These are phyloP conservation scores for Oenanthe melanoleuca DNA, from an alignment of 2,113 vertebrate species.

Conservation along the genomic window DNA sequence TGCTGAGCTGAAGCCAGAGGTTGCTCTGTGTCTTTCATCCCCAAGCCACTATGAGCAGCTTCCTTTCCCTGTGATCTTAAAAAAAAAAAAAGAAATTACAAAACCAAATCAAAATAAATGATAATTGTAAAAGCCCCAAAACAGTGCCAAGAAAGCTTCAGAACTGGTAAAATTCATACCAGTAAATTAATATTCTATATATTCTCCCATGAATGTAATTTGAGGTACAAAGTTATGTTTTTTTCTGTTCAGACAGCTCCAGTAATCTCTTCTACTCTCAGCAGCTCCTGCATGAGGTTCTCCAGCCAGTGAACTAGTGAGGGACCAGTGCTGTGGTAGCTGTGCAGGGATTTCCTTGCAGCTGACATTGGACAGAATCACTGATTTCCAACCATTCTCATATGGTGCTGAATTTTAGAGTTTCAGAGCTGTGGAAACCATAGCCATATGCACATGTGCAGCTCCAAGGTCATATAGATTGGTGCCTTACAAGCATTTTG, in stretches of 20 bases:
- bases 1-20: neutral
- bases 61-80: neutral
- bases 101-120: neutral
- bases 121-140: neutral
- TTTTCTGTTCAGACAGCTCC: neutral
- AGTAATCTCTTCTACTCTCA: neutral
- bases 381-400: neutral
- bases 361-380: neutral
- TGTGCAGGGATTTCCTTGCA: neutral
- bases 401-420: neutral
- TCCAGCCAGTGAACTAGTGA: neutral
- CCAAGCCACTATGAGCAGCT: neutral
- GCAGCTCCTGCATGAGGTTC: rapidly evolving
- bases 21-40: neutral
- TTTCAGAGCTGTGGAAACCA: neutral
- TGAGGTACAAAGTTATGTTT: neutral
- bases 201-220: neutral
- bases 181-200: neutral
- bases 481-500: neutral
- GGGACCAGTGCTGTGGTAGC: neutral
- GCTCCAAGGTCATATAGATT: neutral
- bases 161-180: neutral
- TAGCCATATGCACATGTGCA: rapidly evolving
- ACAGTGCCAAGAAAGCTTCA: neutral
- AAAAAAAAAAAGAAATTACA: neutral